Conservation (phyloP, 2,113 vertebrate species). For the Eublepharis macularius region DNA sequence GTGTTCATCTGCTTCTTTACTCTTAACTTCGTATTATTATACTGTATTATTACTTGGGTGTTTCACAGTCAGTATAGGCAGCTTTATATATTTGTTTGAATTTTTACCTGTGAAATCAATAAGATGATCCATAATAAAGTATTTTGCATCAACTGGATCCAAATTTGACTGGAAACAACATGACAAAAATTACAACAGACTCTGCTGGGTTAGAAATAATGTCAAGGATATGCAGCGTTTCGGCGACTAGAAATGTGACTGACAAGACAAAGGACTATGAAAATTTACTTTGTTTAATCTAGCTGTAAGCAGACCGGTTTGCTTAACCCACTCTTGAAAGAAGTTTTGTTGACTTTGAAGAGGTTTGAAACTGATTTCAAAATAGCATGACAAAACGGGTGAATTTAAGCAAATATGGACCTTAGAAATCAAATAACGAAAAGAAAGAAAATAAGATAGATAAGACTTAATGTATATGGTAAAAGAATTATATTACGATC, state of each 20-base stretch:
- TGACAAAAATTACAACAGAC: not conserved
- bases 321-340: not conserved
- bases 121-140: not conserved
- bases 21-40: not conserved
- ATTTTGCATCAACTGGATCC: not conserved
- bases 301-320: not conserved
- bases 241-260: not conserved
- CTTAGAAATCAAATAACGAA: not conserved
- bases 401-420: not conserved
- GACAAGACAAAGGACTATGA: not conserved
- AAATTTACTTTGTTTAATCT: slow-evolving; percentile 1
- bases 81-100: not conserved
- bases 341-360: slow-evolving; percentile 3
- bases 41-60: not conserved
- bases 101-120: not conserved
- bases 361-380: not conserved
- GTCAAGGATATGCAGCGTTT: not conserved
- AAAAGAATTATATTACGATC: not conserved
- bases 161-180: not conserved
- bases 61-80: not conserved
- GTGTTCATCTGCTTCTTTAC: not conserved
- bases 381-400: not conserved
- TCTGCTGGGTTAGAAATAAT: not conserved
- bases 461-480: not conserved
- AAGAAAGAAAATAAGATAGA: not conserved